Evolutionary conservation across 92 coral and sea anemone genomes (phyloP).

Genomic region (Anthopleura xanthogrammica): DNA sequence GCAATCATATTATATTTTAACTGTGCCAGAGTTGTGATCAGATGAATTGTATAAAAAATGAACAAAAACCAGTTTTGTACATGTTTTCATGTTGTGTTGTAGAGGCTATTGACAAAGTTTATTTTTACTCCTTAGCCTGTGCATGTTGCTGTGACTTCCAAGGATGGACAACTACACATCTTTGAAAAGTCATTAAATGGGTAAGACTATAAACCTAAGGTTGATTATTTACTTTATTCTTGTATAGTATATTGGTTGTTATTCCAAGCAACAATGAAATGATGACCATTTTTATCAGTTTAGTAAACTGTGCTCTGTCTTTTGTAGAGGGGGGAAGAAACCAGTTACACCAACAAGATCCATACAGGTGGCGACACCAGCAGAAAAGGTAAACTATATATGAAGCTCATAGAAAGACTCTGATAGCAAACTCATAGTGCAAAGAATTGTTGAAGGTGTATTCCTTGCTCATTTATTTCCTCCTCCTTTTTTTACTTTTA

Average conservation of each 20-base stretch:
- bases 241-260: background rate
- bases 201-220: constrained; percentile 40
- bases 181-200: constrained; percentile 95
- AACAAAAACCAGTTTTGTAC: too few relatives aligned
- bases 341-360: constrained; percentile 84
- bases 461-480: too few relatives aligned
- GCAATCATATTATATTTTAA: too few relatives aligned
- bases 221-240: background rate
- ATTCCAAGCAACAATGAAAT: background rate
- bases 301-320: background rate
- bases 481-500: background rate
- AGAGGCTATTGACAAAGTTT: background rate
- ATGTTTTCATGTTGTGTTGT: too few relatives aligned
- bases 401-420: too few relatives aligned
- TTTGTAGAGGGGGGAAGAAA: constrained; percentile 75
- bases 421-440: too few relatives aligned
- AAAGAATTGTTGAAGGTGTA: too few relatives aligned
- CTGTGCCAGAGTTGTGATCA: too few relatives aligned
- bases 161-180: constrained; percentile 83
- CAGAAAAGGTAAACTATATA: constrained; percentile 48
- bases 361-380: constrained; percentile 71
- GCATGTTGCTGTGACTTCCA: constrained; percentile 79
- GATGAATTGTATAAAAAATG: too few relatives aligned
- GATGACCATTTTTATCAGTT: background rate
- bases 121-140: constrained; percentile 63